Evolutionary conservation across 2,888 invertebrate species (phyloP).

Genomic region (Invenusta paracnida): DNA sequence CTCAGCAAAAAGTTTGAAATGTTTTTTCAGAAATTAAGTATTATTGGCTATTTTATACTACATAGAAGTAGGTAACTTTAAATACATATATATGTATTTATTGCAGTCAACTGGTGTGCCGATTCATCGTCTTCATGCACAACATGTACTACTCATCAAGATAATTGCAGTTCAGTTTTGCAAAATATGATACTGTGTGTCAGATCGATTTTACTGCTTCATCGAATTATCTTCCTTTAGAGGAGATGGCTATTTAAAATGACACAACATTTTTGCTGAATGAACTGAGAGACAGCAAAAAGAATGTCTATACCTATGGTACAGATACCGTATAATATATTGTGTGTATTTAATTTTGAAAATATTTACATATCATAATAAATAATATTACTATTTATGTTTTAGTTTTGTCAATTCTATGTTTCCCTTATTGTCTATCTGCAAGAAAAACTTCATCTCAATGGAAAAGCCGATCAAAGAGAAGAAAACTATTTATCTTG

Average conservation of each 20-base stretch:
- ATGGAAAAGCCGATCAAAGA: slow-evolving; percentile 2
- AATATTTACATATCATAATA: not conserved
- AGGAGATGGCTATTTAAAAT: not conserved
- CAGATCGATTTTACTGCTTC: not conserved
- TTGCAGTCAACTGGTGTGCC: no score
- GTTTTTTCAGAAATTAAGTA: not conserved
- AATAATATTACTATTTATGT: not conserved
- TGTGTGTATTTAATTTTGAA: not conserved
- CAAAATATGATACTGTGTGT: no score
- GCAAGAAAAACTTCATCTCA: slow-evolving; percentile 14
- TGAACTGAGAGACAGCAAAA: not conserved
- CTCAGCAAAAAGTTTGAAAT: not conserved
- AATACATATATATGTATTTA: no score
- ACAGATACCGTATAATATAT: not conserved
- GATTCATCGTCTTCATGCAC: no score
- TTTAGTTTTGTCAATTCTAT: not conserved
- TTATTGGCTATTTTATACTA: not conserved
- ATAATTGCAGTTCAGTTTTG: no score
- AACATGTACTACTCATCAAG: no score
- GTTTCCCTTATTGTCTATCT: not conserved
- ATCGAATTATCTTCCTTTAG: not conserved
- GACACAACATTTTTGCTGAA: not conserved
- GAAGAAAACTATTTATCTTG: slow-evolving; percentile 5
- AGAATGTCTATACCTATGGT: not conserved
- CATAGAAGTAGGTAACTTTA: not conserved